These are phyloP conservation scores for Embidobia sp. DNA, from an alignment of 2,888 invertebrate genomes.

Conservation along the genomic window DNA sequence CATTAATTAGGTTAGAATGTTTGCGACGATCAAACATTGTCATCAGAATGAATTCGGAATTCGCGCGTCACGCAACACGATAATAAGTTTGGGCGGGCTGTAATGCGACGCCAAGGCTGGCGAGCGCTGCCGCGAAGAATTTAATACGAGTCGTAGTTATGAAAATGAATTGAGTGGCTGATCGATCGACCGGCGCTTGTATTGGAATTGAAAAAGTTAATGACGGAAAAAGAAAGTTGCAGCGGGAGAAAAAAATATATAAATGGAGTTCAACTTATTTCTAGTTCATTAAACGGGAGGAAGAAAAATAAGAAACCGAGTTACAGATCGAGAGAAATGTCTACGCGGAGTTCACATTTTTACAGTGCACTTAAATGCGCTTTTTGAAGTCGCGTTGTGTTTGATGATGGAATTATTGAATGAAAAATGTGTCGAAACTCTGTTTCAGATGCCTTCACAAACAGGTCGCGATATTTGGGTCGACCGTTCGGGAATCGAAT, in stretches of 20 bases:
- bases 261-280: slow-evolving; percentile 17
- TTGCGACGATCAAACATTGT: slow-evolving; percentile 55
- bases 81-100: slow-evolving; percentile 45
- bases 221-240: slow-evolving; percentile 6
- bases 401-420: slow-evolving; percentile 31
- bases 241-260: neutral
- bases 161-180: slow-evolving; percentile 20
- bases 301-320: slow-evolving; percentile 11
- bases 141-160: slow-evolving; percentile 13
- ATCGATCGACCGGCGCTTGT: slow-evolving; percentile 1
- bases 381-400: slow-evolving; percentile 2
- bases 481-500: slow-evolving; percentile 18
- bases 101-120: slow-evolving; percentile 7
- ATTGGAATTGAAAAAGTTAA: slow-evolving; percentile 4
- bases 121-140: slow-evolving; percentile 10
- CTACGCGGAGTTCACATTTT: slow-evolving; percentile 1
- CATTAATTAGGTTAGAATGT: slow-evolving; percentile 60
- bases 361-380: neutral
- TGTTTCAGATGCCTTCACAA: slow-evolving; percentile 23
- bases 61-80: slow-evolving; percentile 35
- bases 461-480: slow-evolving; percentile 25
- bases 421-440: slow-evolving; percentile 18
- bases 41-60: slow-evolving; percentile 46
- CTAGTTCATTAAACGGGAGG: slow-evolving; percentile 8
- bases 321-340: slow-evolving; percentile 10